Conservation (phyloP, 2,113 vertebrate species). For the Oryzias woworae region DNA sequence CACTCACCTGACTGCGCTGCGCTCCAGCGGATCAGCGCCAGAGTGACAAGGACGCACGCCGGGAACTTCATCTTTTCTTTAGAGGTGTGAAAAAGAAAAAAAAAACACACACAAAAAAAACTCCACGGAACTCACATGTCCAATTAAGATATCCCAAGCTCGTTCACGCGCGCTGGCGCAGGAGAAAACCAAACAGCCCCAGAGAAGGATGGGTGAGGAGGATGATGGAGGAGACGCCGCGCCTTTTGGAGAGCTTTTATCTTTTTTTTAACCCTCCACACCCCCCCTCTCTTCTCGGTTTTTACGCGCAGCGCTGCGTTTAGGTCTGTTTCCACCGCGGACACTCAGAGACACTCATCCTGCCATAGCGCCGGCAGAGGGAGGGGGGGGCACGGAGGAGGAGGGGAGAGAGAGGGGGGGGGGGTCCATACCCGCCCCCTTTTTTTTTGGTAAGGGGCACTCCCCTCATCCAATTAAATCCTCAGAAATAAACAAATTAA, state of each 20-base stretch:
- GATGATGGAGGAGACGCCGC: background rate
- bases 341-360: constrained; percentile 56
- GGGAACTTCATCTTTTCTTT: constrained; percentile 72
- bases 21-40: constrained; percentile 55
- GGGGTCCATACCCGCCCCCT: constrained; percentile 37
- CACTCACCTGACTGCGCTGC: constrained; percentile 77
- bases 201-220: background rate
- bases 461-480: constrained; percentile 37
- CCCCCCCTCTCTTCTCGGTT: constrained; percentile 21
- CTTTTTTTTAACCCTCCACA: constrained; percentile 33
- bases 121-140: constrained; percentile 77
- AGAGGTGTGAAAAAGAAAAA: background rate
- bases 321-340: constrained; percentile 55
- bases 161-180: constrained; percentile 6
- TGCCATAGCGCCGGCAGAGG: constrained; percentile 51
- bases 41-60: constrained; percentile 64
- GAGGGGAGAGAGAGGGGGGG: background rate
- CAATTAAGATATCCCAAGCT: constrained; percentile 64
- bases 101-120: background rate
- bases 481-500: background rate
- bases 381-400: background rate
- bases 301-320: constrained; percentile 55
- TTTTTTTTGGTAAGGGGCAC: constrained; percentile 24
- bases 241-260: constrained; percentile 40
- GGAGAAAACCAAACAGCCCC: background rate